phyloP scores from a whole-genome alignment of 2,113 vertebrate genomes.

The Thryonomys swinderianus region DNA sequence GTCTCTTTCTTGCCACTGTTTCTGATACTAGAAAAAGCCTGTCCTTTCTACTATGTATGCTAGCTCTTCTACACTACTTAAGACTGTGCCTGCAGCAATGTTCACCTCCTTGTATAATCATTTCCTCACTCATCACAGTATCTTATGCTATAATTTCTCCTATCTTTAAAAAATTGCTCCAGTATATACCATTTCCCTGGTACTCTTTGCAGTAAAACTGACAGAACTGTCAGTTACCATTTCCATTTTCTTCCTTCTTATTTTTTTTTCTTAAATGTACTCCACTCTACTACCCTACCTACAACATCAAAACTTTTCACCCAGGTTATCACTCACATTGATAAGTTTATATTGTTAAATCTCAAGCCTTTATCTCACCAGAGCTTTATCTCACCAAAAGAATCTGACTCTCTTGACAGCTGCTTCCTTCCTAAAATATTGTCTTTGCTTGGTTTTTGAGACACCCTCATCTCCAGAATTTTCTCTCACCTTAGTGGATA shows the following conservation, averaged over 20 bases:
- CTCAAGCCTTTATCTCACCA: neutral
- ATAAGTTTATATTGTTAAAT: neutral
- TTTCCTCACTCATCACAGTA: neutral
- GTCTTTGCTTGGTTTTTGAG: neutral
- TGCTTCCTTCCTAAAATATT: neutral
- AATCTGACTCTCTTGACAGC: neutral
- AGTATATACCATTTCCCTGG: neutral
- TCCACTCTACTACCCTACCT: neutral
- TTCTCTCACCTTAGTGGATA: neutral
- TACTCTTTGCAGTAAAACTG: conserved; percentile 17
- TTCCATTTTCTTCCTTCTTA: neutral
- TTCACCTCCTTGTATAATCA: neutral
- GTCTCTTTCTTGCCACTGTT: neutral
- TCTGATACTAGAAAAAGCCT: neutral
- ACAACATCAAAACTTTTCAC: neutral
- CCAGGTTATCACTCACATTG: neutral
- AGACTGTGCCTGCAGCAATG: neutral
- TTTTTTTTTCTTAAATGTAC: neutral
- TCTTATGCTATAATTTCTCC: neutral
- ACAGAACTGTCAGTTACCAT: neutral
- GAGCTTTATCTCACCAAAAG: neutral
- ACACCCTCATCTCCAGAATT: neutral
- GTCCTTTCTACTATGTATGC: too few species aligned
- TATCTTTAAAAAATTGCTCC: neutral
- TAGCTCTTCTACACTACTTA: neutral